These are phyloP conservation scores for Anthrax anthrax DNA, from an alignment of 2,888 invertebrate genomes.

Conservation along the genomic window DNA sequence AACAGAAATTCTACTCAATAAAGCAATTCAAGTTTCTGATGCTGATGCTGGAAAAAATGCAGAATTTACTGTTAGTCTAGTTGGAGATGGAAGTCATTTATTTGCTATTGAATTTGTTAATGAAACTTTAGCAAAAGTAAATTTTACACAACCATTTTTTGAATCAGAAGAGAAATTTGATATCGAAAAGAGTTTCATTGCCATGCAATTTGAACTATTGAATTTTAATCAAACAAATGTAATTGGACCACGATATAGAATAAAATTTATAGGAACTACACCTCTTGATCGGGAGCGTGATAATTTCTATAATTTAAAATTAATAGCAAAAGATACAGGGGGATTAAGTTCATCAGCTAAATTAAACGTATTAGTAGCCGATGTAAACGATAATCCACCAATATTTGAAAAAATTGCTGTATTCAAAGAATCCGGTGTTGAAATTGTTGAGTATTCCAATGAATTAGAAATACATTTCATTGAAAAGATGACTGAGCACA, in stretches of 20 bases:
- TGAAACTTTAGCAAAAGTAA: constrained; percentile 31
- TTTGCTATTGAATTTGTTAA: constrained; percentile 46
- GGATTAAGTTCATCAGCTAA: constrained; percentile 60
- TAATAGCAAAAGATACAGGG: constrained; percentile 64
- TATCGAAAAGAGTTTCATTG: constrained; percentile 29
- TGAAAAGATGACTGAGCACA: constrained; percentile 21
- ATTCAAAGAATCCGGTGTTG: constrained; percentile 50
- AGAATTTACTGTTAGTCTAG: constrained; percentile 50
- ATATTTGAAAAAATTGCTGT: constrained; percentile 55
- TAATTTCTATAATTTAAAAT: constrained; percentile 48
- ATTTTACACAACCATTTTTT: constrained; percentile 19
- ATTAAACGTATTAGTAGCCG: constrained; percentile 53
- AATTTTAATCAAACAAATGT: constrained; percentile 24
- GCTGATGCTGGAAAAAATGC: constrained; percentile 55
- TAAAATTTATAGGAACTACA: constrained; percentile 27
- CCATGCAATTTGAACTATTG: constrained; percentile 28
- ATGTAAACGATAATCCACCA: constrained; percentile 71
- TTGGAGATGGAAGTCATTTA: constrained; percentile 60
- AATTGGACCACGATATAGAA: constrained; percentile 25
- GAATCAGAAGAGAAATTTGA: constrained; percentile 32
- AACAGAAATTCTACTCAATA: constrained; percentile 53
- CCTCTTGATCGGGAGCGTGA: constrained; percentile 62
- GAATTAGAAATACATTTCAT: constrained; percentile 37
- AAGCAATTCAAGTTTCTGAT: constrained; percentile 55
- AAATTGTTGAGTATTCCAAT: constrained; percentile 46